phyloP scores from a whole-genome alignment of 2,797 vertebrate species.

The Cuculus canorus region DNA sequence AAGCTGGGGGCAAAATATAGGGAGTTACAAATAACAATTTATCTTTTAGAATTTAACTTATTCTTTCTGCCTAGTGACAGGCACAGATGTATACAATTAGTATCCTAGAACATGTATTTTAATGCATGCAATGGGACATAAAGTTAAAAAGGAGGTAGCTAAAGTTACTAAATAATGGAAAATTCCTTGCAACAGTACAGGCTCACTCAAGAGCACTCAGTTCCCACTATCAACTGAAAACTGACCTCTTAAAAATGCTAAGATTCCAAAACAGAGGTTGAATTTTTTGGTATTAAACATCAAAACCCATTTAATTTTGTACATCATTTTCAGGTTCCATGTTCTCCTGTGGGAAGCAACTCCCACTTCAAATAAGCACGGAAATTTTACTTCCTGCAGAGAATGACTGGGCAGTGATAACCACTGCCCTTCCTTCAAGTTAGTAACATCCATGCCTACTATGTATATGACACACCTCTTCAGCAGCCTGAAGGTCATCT shows the following conservation, averaged over 20 bases:
- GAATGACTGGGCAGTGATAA: not conserved
- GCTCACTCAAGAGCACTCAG: not conserved
- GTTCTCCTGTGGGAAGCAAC: not conserved
- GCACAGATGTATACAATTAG: not conserved
- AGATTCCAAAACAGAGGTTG: not conserved
- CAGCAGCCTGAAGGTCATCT: conserved; percentile 88
- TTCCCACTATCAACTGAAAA: not conserved
- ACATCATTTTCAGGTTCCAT: not conserved
- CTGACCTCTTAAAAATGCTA: not conserved
- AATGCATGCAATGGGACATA: not conserved
- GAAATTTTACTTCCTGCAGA: not conserved
- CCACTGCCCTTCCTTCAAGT: not conserved
- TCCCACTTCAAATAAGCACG: not conserved
- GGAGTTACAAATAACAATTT: not conserved
- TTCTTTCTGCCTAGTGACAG: not conserved
- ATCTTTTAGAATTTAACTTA: not conserved
- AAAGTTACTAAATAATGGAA: not conserved
- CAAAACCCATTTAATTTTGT: not conserved
- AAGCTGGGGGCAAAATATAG: conserved; percentile 73
- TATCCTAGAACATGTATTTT: not conserved
- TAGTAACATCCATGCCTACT: not conserved
- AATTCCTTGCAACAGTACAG: not conserved
- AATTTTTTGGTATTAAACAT: not conserved
- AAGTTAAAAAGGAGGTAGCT: not conserved
- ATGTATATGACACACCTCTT: conserved; percentile 81